Base-by-base conservation (phyloP, 2,113 vertebrate species). In the Antennarius striatus region DNA sequence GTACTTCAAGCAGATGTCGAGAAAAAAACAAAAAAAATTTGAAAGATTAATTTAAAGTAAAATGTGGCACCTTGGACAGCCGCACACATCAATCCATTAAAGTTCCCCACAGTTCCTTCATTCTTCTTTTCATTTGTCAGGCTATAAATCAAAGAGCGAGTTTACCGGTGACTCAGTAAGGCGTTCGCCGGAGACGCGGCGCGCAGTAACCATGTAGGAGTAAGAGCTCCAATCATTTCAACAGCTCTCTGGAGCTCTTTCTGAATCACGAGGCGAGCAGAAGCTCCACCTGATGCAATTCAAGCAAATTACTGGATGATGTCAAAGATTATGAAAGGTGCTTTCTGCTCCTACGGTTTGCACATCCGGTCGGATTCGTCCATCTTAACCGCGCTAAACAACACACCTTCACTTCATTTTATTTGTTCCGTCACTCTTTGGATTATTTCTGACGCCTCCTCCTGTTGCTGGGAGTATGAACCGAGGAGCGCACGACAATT, bases 211-310 rank as follows among this genome's bases (percentile, higher is more conserved):
- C 63, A 42, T 65, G 66, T 60, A 56, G 54, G 56, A 84, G 77
- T 58, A 59, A 71, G 53, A 82, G 64, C 63, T 75, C 47, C 75
- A 81, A 66, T 86, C 77, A 78, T 63, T 82, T 57, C 62, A 80
- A 71, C 54, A 68, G 66, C 68, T 74, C 63, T 71, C 60, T 53
- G 57, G 60, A 79, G 61, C 63, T 46, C 39, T 69, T 49, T 57
- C 28, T 5, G 9, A 68, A 61, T 42, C 65, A 51, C 11, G 16
- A 68, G 69, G 54, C 16, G 56, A 71, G 46, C 57, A 3, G 36
- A 59, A 77, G 66, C 70, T 68, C 49, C 53, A 66, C 6, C 45
- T 55, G 66, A 63, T 39, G 59, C 52, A 61, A 68, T 72, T 77
- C 55, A 36, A 55, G 50, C 54, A 71, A 81, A 73, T 84, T 56